Evolutionary conservation across 2,888 invertebrate genomes (phyloP), one percentile per base, ranked within the genome.

Genomic region (Leuctra nigra): DNA sequence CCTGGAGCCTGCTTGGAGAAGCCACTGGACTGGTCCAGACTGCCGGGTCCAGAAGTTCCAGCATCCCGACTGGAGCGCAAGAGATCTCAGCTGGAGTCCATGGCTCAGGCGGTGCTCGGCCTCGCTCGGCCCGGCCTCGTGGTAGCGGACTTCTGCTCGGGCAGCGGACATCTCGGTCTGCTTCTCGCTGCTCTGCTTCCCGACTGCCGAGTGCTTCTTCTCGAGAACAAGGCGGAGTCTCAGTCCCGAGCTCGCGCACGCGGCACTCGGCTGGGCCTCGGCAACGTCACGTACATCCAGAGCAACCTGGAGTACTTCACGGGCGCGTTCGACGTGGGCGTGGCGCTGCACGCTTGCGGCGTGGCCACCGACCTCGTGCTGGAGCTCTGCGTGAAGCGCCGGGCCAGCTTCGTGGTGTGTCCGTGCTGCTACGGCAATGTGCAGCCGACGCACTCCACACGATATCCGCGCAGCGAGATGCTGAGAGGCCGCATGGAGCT

Each of bases 401-500:
- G 77, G 56, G 94, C 95, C 0, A 80, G 85, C 61, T 94, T 96
- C 75, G 86, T 94, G 1, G 79, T 91, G 54, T 93, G 92, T 67
- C 96, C 96, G 0, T 97, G 97, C 70, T 96, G 96, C 69, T 96
- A 96, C 73, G 96, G 96, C 1, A 85, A 86, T 2, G 78, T 96
- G 13, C 86, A 87, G 70, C 79, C 84, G 60, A 91, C 91, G 65
- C 84, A 90, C 63, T 81, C 86, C 63, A 75, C 95, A 47, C 74
- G 75, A 0, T 96, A 94, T 72, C 95, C 96, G 0, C 77, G 90
- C 61, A 95, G 94, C 70, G 53, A 61, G 46, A 50, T 59, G 16
- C 70, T 70, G 57, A 56, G 58, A 7, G 59, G 64, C 14, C 59
- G 62, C 7, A 58, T 70, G 4, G 59, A 67, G 16, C 64, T 69